A percentile compares a stretch with the other conserved stretches of the same genome.
Evolutionary conservation across 2,888 invertebrate species (phyloP).

Genomic region (Crematogaster levior): DNA sequence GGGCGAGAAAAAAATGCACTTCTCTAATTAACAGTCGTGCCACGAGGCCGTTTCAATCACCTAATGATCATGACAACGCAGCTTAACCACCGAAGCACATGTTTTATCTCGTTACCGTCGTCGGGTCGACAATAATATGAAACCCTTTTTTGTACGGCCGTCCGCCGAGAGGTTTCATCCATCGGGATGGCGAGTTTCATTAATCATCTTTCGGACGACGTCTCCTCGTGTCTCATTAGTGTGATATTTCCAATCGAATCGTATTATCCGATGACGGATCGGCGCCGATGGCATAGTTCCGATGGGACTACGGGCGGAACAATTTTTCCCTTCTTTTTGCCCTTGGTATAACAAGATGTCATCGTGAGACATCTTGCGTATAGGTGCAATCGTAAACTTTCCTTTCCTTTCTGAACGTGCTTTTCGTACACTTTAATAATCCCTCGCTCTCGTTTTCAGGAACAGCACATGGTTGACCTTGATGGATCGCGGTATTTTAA

Average conservation of each 20-base stretch:
- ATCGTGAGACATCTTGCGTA: not conserved
- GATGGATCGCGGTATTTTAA: conserved; percentile 37
- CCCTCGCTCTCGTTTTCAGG: conserved; percentile 20
- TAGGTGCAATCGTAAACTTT: not conserved
- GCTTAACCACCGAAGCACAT: conserved; percentile 52
- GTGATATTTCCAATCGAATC: conserved; percentile 72
- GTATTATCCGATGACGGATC: conserved; percentile 70
- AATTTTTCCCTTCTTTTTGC: not conserved
- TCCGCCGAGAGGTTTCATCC: conserved; percentile 51
- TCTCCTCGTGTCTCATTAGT: conserved; percentile 57
- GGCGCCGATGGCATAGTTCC: conserved; percentile 27
- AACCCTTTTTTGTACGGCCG: conserved; percentile 60
- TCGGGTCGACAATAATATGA: conserved; percentile 53
- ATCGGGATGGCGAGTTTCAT: conserved; percentile 59
- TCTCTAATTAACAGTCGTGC: conserved; percentile 26
- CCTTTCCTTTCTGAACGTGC: too few relatives aligned
- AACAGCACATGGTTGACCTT: conserved; percentile 5
- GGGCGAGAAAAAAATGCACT: not conserved
- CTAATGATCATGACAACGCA: conserved; percentile 62
- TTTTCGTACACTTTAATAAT: conserved; percentile 3
- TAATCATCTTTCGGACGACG: conserved; percentile 64
- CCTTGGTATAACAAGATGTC: conserved; percentile 10
- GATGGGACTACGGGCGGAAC: not conserved
- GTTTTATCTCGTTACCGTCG: conserved; percentile 67
- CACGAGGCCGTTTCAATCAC: not conserved